Evolutionary conservation across 2,888 invertebrate species (phyloP).

Genomic region (Branchellion lobata): DNA sequence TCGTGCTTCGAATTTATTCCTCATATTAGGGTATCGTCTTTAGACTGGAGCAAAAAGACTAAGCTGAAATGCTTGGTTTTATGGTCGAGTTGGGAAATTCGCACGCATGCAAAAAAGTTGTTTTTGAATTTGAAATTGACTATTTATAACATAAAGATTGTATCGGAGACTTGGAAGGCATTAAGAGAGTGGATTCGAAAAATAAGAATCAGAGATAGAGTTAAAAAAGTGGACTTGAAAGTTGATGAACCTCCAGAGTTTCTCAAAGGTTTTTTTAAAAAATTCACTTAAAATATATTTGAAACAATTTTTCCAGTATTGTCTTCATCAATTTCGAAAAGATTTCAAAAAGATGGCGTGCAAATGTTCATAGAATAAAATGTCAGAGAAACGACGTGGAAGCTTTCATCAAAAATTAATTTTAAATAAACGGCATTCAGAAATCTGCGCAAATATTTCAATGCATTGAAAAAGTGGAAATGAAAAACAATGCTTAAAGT

Average conservation of each 20-base stretch:
- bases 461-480: too few species aligned
- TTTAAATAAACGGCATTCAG: too few species aligned
- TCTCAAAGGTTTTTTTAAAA: background rate
- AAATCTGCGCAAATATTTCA: too few species aligned
- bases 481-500: too few species aligned
- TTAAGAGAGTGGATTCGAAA: background rate
- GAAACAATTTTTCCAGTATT: background rate
- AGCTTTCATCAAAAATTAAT: too few species aligned
- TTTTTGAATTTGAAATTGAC: constrained; percentile 2
- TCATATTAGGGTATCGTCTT: background rate
- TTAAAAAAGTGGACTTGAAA: background rate
- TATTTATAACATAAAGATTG: constrained; percentile 4
- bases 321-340: background rate
- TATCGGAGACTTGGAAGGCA: background rate
- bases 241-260: too few species aligned
- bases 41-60: background rate
- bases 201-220: background rate
- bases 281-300: background rate
- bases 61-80: constrained; percentile 13
- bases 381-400: too few species aligned
- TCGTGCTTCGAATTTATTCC: constrained; percentile 11
- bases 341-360: background rate
- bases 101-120: background rate
- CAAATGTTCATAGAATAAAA: too few species aligned
- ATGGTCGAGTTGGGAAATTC: constrained; percentile 3